Evolutionary conservation across 92 coral and sea anemone genomes (phyloP).

Genomic region (Anthopleura xanthogrammica): DNA sequence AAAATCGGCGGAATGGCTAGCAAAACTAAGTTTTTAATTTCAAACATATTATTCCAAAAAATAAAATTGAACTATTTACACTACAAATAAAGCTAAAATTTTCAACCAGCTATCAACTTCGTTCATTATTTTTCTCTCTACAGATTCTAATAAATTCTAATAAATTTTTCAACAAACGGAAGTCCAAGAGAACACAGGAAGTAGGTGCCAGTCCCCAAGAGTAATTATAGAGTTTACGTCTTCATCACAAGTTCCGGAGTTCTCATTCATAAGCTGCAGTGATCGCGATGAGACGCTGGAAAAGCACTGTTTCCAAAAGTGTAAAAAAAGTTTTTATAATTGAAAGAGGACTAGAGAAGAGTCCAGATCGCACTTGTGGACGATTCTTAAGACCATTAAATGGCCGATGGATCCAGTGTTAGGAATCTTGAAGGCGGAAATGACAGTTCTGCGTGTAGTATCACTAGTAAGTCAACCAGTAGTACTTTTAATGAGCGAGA

Average conservation of each 20-base stretch:
- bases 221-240: constrained; percentile 4
- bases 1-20: too few relatives aligned
- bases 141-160: not conserved
- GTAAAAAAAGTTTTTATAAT: constrained; percentile 7
- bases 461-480: not conserved
- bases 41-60: not conserved
- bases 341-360: not conserved
- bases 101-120: not conserved
- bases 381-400: not conserved
- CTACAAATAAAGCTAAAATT: not conserved
- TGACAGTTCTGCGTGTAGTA: not conserved
- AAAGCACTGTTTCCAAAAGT: not conserved
- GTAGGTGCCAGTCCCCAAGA: constrained; percentile 17
- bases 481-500: constrained; percentile 28
- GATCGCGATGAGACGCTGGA: constrained; percentile 5
- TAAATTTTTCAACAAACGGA: not conserved
- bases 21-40: too few relatives aligned
- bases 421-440: constrained; percentile 9
- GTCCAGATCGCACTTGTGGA: constrained; percentile 1
- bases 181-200: constrained; percentile 7
- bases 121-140: not conserved
- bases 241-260: not conserved
- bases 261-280: constrained; percentile 1
- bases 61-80: not conserved
- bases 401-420: constrained; percentile 10